phyloP scores from a whole-genome alignment of 2,797 vertebrate genomes.

The Morelia viridis region DNA sequence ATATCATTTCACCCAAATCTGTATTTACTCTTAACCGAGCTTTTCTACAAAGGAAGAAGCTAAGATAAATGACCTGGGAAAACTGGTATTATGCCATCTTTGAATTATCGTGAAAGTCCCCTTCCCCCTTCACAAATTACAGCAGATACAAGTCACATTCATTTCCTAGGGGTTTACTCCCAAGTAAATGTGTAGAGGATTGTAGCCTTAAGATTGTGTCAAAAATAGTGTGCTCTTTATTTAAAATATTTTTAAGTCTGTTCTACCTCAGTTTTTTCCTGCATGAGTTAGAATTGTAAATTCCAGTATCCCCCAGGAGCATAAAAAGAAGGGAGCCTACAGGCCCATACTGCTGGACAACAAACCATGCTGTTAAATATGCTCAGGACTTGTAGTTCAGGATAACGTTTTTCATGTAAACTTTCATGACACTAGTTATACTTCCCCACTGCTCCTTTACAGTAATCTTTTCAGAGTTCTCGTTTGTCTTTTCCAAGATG shows the following conservation, averaged over 20 bases:
- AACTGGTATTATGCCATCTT: neutral
- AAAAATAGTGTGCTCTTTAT: neutral
- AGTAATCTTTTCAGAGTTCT: neutral
- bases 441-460: neutral
- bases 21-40: neutral
- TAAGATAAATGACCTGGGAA: neutral
- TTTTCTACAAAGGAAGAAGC: neutral
- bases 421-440: neutral
- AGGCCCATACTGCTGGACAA: neutral
- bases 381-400: neutral
- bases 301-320: neutral
- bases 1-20: neutral
- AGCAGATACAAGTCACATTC: neutral
- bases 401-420: neutral
- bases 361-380: neutral
- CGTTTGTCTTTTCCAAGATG: neutral
- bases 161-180: neutral
- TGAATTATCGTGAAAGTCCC: neutral
- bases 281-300: neutral
- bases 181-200: neutral
- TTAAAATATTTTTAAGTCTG: neutral
- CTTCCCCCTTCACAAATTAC: neutral
- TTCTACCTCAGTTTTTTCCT: neutral
- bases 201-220: neutral
- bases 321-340: neutral